Conservation (phyloP, 2,113 vertebrate genomes). For the Balaenoptera acutorostrata region DNA sequence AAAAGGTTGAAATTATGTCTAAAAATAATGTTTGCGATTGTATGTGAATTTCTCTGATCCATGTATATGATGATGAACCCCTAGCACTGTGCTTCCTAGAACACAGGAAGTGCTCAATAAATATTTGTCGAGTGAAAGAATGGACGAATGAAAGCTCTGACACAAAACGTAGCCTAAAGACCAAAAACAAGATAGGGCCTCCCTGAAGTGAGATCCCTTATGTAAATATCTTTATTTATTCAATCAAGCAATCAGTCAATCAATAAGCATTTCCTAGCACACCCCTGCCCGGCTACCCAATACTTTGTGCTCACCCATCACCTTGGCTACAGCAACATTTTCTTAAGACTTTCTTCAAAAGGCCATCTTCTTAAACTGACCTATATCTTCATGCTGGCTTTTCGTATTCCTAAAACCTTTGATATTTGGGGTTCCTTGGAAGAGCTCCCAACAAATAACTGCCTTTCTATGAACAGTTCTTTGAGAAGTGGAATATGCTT, state of each 20-base stretch:
- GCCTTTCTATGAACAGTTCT: background rate
- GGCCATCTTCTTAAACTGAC: background rate
- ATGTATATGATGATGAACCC: background rate
- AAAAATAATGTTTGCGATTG: background rate
- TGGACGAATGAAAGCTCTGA: background rate
- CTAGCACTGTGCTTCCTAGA: slow-evolving; percentile 21
- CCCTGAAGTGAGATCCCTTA: background rate
- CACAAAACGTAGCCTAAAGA: slow-evolving; percentile 2
- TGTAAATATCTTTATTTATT: slow-evolving; percentile 4
- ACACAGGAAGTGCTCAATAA: background rate
- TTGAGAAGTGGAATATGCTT: slow-evolving; percentile 1
- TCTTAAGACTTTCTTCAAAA: background rate
- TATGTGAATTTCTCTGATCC: background rate
- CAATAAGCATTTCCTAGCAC: background rate
- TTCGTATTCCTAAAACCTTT: background rate
- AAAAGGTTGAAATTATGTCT: background rate
- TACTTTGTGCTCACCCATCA: background rate
- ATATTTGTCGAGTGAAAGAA: background rate
- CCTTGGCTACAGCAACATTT: background rate
- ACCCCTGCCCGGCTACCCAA: background rate
- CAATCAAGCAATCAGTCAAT: background rate
- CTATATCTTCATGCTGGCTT: background rate
- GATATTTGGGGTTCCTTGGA: background rate
- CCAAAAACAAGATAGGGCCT: background rate
- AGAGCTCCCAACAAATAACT: slow-evolving; percentile 1